phyloP scores from a whole-genome alignment of 2,797 vertebrate genomes.

The Sternarchorhynchus goeldii region DNA sequence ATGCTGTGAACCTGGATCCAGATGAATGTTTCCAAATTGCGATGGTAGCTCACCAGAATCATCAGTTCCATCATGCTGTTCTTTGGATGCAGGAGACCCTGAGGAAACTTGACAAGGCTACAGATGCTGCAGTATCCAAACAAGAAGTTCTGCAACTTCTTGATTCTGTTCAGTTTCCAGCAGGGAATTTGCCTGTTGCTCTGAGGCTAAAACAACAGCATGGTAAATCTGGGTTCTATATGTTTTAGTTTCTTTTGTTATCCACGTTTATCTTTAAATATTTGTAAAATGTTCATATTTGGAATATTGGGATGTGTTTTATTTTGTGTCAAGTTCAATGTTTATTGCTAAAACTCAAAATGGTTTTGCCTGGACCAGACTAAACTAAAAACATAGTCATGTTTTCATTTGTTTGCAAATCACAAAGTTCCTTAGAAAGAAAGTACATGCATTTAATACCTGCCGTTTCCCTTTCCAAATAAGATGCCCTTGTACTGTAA shows the following conservation, averaged over 20 bases:
- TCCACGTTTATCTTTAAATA: too few species aligned
- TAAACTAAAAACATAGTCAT: too few species aligned
- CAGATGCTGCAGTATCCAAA: conserved; percentile 67
- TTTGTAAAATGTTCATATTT: too few species aligned
- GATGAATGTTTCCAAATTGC: conserved; percentile 56
- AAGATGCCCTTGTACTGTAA: neutral
- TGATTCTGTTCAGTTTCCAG: conserved; percentile 77
- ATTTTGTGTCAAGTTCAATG: too few species aligned
- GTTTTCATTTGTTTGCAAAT: too few species aligned
- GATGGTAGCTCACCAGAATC: conserved; percentile 42
- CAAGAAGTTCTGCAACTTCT: conserved; percentile 76
- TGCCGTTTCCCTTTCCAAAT: too few species aligned
- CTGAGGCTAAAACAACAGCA: conserved; percentile 74
- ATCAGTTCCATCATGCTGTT: conserved; percentile 23
- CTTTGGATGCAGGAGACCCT: conserved; percentile 56
- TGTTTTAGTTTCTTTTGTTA: neutral
- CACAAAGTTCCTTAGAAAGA: too few species aligned
- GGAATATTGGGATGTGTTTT: too few species aligned
- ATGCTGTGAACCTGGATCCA: conserved; percentile 38
- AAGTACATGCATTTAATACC: too few species aligned
- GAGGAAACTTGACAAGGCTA: conserved; percentile 67
- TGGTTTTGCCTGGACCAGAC: too few species aligned
- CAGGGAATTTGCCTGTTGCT: conserved; percentile 73
- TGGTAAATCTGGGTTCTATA: conserved; percentile 60
- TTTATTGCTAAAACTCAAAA: too few species aligned